Evolutionary conservation across 2,888 invertebrate species (phyloP).

Genomic region (Hirtodrosophila confusa): DNA sequence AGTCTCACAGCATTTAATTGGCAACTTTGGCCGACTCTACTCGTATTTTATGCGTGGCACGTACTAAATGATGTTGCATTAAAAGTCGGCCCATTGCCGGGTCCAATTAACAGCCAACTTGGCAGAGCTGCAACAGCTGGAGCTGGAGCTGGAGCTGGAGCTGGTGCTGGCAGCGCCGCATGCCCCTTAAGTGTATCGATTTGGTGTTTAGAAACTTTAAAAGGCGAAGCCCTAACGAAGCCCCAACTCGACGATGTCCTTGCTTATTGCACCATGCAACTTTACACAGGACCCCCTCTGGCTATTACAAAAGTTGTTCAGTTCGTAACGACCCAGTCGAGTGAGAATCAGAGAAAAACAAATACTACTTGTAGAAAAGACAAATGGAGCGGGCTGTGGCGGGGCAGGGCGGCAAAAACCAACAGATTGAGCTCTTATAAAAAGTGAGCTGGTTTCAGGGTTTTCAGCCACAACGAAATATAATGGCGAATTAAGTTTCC

Average conservation of each 20-base stretch:
- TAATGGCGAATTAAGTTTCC: too few species aligned
- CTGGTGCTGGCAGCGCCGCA: background rate
- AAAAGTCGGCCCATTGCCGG: constrained; percentile 59
- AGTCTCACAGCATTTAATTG: constrained; percentile 57
- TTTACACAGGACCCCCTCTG: constrained; percentile 14
- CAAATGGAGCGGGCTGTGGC: too few species aligned
- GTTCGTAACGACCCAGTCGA: background rate
- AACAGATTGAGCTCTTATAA: constrained; percentile 11
- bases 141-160: too few species aligned
- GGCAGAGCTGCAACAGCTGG: constrained; percentile 28
- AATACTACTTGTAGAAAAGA: background rate
- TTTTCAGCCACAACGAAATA: too few species aligned
- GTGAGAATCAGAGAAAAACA: constrained; percentile 1
- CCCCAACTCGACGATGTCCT: constrained; percentile 16
- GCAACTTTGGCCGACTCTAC: constrained; percentile 48
- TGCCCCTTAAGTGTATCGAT: constrained; percentile 52
- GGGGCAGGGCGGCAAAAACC: background rate
- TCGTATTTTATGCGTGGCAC: constrained; percentile 68
- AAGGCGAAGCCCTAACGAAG: constrained; percentile 10
- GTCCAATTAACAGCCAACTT: constrained; percentile 64
- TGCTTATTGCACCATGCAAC: constrained; percentile 26
- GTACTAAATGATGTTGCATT: constrained; percentile 70
- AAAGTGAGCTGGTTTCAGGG: too few species aligned
- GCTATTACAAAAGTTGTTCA: background rate
- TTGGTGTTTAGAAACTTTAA: constrained; percentile 38